Percentiles rank a stretch among this genome's conserved stretches.
phyloP scores from a whole-genome alignment of 2,888 invertebrate species.

The Geophilus truncorum region DNA sequence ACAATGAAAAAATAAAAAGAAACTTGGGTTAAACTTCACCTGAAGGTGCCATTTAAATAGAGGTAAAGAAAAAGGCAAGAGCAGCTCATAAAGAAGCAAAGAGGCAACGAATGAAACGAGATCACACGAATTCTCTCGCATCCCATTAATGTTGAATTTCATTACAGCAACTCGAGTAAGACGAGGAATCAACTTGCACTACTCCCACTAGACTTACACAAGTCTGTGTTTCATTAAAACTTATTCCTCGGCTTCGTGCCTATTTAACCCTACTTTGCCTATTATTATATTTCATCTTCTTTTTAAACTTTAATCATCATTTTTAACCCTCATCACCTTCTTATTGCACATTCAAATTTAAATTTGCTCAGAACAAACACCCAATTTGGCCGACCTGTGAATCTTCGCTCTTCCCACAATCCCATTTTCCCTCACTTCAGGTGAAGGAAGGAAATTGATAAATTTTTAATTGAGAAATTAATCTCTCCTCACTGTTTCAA shows the following conservation, averaged over 20 bases:
- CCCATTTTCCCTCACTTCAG: too few relatives aligned
- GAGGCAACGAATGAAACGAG: not conserved
- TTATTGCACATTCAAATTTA: too few relatives aligned
- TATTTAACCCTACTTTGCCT: not conserved
- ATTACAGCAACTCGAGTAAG: not conserved
- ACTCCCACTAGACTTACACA: not conserved
- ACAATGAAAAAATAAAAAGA: not conserved
- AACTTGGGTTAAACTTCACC: not conserved
- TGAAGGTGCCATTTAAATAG: conserved; percentile 1
- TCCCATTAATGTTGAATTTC: conserved; percentile 10
- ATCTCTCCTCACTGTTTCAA: too few relatives aligned
- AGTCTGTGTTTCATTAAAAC: not conserved
- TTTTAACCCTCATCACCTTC: too few relatives aligned
- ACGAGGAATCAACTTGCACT: conserved; percentile 10
- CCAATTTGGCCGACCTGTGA: too few relatives aligned
- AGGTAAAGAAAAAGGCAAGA: not conserved
- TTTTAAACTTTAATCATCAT: too few relatives aligned
- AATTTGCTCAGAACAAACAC: too few relatives aligned
- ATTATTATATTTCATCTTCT: too few relatives aligned
- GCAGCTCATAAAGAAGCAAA: conserved; percentile 2
- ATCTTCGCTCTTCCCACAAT: too few relatives aligned
- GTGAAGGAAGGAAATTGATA: too few relatives aligned
- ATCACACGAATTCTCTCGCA: conserved; percentile 10
- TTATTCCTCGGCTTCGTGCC: not conserved
- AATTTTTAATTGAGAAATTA: too few relatives aligned